Percentiles rank a stretch among this genome's conserved stretches.
These are phyloP conservation scores for Leucophenga maculata DNA, from an alignment of 2,888 invertebrate species.

Conservation along the genomic window DNA sequence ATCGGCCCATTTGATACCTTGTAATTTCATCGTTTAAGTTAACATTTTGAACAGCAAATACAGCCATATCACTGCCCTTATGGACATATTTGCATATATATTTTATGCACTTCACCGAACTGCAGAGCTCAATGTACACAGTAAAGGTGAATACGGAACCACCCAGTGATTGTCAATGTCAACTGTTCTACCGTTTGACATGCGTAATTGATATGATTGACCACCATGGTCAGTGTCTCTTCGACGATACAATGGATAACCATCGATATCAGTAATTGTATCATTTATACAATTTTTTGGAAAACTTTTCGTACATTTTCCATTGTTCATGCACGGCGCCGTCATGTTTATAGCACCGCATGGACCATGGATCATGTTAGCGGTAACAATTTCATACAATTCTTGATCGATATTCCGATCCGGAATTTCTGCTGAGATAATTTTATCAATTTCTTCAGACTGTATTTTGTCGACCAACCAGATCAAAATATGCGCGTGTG, in stretches of 20 bases:
- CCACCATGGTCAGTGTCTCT: constrained; percentile 15
- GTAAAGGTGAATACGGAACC: constrained; percentile 16
- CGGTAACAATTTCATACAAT: constrained; percentile 20
- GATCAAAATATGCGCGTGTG: constrained; percentile 17
- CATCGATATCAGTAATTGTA: constrained; percentile 53
- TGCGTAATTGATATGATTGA: constrained; percentile 12
- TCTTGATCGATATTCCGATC: constrained; percentile 21
- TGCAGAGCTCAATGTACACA: constrained; percentile 20
- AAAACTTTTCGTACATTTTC: constrained; percentile 57
- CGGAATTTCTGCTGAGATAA: constrained; percentile 30
- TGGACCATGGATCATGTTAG: constrained; percentile 59
- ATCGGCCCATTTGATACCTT: constrained; percentile 2
- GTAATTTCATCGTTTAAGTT: background rate
- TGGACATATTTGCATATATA: background rate
- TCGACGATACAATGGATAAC: constrained; percentile 57
- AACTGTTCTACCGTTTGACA: constrained; percentile 1
- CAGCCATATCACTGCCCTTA: background rate
- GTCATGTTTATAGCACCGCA: constrained; percentile 48
- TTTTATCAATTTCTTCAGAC: constrained; percentile 23
- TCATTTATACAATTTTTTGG: constrained; percentile 46
- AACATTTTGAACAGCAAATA: background rate
- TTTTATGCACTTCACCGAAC: background rate
- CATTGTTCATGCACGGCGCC: constrained; percentile 54
- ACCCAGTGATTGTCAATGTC: constrained; percentile 17
- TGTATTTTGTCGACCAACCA: too few species aligned